Base-by-base conservation (phyloP, 2,888 invertebrate genomes). In the Ophraella communa region DNA sequence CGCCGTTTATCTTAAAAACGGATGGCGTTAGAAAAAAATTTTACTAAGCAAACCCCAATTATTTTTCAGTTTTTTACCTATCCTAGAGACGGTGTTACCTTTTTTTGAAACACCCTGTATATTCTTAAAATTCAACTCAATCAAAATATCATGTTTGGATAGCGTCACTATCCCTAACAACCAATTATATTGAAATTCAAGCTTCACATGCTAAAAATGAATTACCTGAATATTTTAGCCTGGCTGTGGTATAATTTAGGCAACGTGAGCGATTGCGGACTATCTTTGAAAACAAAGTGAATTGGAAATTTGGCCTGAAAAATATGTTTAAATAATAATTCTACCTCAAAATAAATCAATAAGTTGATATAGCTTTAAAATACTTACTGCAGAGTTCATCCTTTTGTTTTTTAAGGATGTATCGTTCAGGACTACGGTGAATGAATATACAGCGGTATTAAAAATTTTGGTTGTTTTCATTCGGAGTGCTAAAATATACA, bases 341-440 rank as follows among this genome's bases (percentile, higher is more conserved):
- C n/a, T n/a, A n/a, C n/a, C n/a, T n/a, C n/a, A n/a, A n/a, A n/a
- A n/a, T n/a, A n/a, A n/a, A n/a, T n/a, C n/a, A n/a, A n/a, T n/a
- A n/a, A 17, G 14, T 42, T 17, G 2, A n/a, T 11, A 42, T 35
- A 54, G 3, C 10, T 23, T 14, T 8, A 8, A n/a, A 23, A 42
- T 5, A 73, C 75, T 72, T 66, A 77, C 78, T 72, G 67, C 51
- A 66, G 73, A 63, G 66, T 27, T 20, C 11, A 21, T 23, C 53
- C 66, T 69, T 59, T 64, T 35, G 69, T 71, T 69, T 66, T 67
- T 69, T 57, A 86, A 77, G 11, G 85, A 82, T 66, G 82, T 82
- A 72, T 88, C 88, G 20, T 80, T 84, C 4, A 87, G 84, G 73
- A 84, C 84, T 44, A 88, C 77, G 1, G 81, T 76, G 35, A 87